These are phyloP conservation scores for Cecropterus lyciades DNA, from an alignment of 1,140 invertebrate genomes.

Conservation along the genomic window DNA sequence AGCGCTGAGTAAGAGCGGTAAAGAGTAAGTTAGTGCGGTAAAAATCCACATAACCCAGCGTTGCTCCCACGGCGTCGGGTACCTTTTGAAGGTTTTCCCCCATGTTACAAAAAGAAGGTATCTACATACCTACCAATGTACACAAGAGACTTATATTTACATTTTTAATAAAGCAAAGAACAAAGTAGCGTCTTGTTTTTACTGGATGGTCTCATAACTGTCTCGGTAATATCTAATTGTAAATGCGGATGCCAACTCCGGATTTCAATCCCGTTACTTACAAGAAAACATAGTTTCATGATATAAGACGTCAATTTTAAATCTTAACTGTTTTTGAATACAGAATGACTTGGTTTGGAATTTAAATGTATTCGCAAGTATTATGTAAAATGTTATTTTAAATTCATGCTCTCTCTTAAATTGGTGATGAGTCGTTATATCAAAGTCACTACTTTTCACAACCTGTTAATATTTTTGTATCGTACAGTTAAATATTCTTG, in stretches of 20 bases:
- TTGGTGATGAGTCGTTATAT: conserved; percentile 18
- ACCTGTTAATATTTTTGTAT: conserved; percentile 18
- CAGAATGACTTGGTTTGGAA: conserved; percentile 1
- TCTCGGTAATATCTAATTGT: not conserved
- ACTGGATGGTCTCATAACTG: not conserved
- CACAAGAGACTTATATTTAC: no score
- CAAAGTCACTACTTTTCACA: conserved; percentile 10
- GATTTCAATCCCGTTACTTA: not conserved
- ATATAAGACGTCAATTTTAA: not conserved
- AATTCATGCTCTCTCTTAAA: conserved; percentile 28
- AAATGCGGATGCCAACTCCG: not conserved
- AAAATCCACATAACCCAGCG: no score
- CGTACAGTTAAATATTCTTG: conserved; percentile 11
- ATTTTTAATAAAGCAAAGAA: not conserved
- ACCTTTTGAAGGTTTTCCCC: no score
- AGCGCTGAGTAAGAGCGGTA: no score
- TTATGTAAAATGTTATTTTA: conserved; percentile 25
- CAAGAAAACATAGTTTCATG: not conserved
- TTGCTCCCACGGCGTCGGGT: no score
- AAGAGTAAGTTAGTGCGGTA: no score
- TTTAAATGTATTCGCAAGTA: conserved; percentile 11
- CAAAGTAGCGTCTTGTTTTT: not conserved
- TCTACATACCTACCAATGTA: no score
- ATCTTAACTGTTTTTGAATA: conserved; percentile 7
- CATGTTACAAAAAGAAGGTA: no score